These are phyloP conservation scores for Platycnemis pennipes DNA, from an alignment of 2,888 invertebrate genomes.

Conservation along the genomic window DNA sequence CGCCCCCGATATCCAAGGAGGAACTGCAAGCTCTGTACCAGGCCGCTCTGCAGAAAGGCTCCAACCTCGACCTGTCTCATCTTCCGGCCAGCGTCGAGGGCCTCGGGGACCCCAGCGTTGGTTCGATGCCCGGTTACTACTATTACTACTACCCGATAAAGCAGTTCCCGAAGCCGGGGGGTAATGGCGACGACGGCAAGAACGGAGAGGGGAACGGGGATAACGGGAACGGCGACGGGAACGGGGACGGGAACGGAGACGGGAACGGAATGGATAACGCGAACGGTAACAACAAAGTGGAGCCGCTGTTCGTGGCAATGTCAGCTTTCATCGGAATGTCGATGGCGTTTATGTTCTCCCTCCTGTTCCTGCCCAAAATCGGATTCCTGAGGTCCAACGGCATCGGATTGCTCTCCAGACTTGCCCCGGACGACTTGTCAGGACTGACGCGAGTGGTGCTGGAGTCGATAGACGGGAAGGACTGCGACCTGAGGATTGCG, in stretches of 20 bases:
- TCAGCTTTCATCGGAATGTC: conserved; percentile 48
- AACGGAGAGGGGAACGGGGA: conserved; percentile 40
- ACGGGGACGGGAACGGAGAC: conserved; percentile 23
- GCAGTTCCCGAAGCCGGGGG: conserved; percentile 34
- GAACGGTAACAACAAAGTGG: neutral
- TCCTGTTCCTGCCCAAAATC: conserved; percentile 45
- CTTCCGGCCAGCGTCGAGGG: neutral
- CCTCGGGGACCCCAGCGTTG: conserved; percentile 45
- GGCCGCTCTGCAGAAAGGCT: conserved; percentile 33
- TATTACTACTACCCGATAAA: conserved; percentile 59
- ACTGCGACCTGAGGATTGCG: conserved; percentile 79
- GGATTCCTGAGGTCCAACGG: conserved; percentile 1
- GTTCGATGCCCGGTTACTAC: conserved; percentile 47
- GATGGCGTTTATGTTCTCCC: conserved; percentile 42
- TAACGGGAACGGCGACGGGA: conserved; percentile 36
- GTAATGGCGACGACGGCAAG: neutral
- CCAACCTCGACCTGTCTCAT: conserved; percentile 20
- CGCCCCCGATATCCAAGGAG: conserved; percentile 49
- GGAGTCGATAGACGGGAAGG: conserved; percentile 79
- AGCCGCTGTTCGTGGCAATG: conserved; percentile 60
- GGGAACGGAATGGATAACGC: conserved; percentile 26
- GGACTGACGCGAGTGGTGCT: conserved; percentile 78
- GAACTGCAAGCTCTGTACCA: conserved; percentile 23
- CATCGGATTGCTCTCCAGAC: conserved; percentile 22
- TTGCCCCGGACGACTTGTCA: conserved; percentile 76